Evolutionary conservation across 2,797 vertebrate genomes (phyloP), one percentile per base, ranked within the genome.

Genomic region (Salmo trutta): DNA sequence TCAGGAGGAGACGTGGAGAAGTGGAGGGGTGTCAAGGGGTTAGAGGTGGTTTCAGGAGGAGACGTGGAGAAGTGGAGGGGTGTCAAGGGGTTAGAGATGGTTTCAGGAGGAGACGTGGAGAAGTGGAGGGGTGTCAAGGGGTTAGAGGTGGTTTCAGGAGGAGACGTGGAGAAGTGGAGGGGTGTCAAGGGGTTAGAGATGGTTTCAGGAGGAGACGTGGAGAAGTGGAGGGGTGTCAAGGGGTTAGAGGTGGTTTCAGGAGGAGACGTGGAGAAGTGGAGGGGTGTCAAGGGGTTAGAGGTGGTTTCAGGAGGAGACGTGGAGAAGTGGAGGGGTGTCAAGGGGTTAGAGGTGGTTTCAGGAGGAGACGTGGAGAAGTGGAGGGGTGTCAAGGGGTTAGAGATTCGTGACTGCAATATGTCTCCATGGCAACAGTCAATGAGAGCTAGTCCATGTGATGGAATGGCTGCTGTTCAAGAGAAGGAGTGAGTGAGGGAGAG

Each of bases 391-490:
- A 24, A 59, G 10, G 84, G 85, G 87, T 84, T 83, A 75, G 83
- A 83, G 84, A 90, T 80, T 88, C 77, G 59, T 75, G 8, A 78
- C 81, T 84, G 88, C 84, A 89, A 91, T 90, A 87, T 86, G 89
- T 93, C 88, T 88, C 90, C 84, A 88, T 82, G 76, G 92, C 87
- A 93, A 93, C 93, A 92, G 91, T 92, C 90, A 92, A 88, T 86
- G 88, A 88, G 86, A 88, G 86, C 85, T 77, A 81, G 85, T 89
- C 86, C 82, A 83, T 36, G 79, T 90, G 86, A 91, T 85, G 85
- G 85, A 86, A 88, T 77, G 83, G 81, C 80, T 88, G 78, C 76
- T 83, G 86, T 81, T 81, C 77, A 76, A 67, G 31, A 31, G 52
- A 33, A 24, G 17, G 29, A 54, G 27, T 24, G 36, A 68, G 7